phyloP scores from a whole-genome alignment of 2,888 invertebrate genomes.

The Dichetophora obliterata region DNA sequence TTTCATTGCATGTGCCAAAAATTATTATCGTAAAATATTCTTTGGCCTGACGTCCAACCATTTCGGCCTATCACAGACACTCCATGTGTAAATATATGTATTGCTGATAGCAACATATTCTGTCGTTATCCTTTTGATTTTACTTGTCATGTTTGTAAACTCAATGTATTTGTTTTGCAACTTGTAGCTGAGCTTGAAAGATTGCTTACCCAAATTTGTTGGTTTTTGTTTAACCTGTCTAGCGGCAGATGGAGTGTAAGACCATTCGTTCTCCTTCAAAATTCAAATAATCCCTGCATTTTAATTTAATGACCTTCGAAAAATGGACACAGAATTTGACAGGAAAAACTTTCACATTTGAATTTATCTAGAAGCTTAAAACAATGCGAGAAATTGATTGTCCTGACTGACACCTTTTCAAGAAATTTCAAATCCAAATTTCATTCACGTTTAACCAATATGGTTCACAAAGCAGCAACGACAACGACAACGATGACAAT shows the following conservation, averaged over 20 bases:
- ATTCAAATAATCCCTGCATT: no score
- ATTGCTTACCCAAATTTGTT: no score
- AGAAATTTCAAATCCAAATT: not conserved
- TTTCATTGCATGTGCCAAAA: no score
- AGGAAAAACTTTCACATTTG: no score
- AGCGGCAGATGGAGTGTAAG: no score
- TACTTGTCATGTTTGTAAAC: not conserved
- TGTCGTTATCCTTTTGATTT: conserved; percentile 5
- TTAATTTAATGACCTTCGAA: no score
- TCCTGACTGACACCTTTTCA: no score
- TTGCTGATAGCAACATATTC: not conserved
- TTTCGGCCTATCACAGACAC: not conserved
- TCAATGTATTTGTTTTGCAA: not conserved
- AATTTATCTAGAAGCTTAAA: not conserved
- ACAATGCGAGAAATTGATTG: not conserved
- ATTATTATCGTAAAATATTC: no score
- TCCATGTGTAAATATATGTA: not conserved
- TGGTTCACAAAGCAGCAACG: not conserved
- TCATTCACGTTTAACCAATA: not conserved
- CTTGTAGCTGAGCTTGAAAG: not conserved
- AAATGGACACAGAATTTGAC: no score
- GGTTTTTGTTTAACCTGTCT: no score
- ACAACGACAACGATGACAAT: not conserved
- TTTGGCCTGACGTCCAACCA: not conserved
- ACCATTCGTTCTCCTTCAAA: no score